Conservation (phyloP, 2,888 invertebrate species). For the Ceratothoa steindachneri region DNA sequence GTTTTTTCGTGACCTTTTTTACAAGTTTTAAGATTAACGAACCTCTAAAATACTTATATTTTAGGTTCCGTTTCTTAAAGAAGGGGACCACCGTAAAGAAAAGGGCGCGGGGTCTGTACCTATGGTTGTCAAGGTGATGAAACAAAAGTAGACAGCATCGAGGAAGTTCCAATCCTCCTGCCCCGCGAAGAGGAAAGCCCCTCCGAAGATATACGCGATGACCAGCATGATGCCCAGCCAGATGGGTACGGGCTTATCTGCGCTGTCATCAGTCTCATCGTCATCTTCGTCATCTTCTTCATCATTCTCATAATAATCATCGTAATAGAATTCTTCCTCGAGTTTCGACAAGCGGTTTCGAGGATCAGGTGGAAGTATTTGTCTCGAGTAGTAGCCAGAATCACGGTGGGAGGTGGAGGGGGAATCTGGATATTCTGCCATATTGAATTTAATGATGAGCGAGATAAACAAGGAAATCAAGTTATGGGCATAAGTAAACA, state of each 20-base stretch:
- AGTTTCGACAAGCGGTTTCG: slow-evolving; percentile 57
- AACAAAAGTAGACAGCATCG: slow-evolving; percentile 88
- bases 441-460: too few species aligned
- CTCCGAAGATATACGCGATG: slow-evolving; percentile 81
- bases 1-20: too few species aligned
- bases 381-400: slow-evolving; percentile 48
- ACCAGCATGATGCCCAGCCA: slow-evolving; percentile 72
- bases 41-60: too few species aligned
- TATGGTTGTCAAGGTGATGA: slow-evolving; percentile 87
- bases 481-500: too few species aligned
- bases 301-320: slow-evolving; percentile 55
- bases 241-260: slow-evolving; percentile 73
- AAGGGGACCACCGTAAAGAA: too few species aligned
- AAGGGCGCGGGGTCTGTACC: too few species aligned
- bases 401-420: slow-evolving; percentile 44
- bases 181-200: slow-evolving; percentile 73
- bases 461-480: neutral
- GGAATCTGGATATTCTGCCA: slow-evolving; percentile 32
- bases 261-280: slow-evolving; percentile 50
- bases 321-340: slow-evolving; percentile 57
- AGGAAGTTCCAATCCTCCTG: slow-evolving; percentile 84
- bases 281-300: slow-evolving; percentile 52
- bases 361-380: slow-evolving; percentile 50
- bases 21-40: too few species aligned
- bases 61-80: too few species aligned